These are phyloP conservation scores for Sebastolobus altivelis DNA, from an alignment of 2,797 vertebrate genomes.

Conservation along the genomic window DNA sequence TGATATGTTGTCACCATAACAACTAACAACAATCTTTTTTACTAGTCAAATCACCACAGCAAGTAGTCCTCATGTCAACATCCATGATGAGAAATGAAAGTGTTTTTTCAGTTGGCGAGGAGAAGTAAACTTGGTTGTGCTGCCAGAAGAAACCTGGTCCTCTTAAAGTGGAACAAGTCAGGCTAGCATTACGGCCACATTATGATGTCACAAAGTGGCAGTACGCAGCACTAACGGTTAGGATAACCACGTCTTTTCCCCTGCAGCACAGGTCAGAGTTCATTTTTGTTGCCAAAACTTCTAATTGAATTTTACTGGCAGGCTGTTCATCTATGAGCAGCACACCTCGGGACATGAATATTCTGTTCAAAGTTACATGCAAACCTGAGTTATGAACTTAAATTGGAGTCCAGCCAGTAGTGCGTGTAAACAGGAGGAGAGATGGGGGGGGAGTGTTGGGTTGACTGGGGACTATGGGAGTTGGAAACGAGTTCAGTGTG, in stretches of 20 bases:
- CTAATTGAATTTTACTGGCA: not conserved
- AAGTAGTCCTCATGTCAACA: no score
- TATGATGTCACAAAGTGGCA: not conserved
- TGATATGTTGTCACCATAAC: no score
- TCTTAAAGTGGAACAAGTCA: not conserved
- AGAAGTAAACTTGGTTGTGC: not conserved
- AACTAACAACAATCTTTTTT: no score
- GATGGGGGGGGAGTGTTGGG: not conserved
- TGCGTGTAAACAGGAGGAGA: not conserved
- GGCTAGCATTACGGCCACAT: not conserved
- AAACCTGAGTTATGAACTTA: not conserved
- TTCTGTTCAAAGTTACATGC: conserved; percentile 13
- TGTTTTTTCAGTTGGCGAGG: not conserved
- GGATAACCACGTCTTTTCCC: not conserved
- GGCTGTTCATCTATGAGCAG: not conserved
- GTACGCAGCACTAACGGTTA: no score
- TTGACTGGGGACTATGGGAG: conserved; percentile 24
- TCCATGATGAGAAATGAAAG: no score
- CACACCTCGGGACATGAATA: not conserved
- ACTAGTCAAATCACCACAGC: no score
- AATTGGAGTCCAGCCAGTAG: conserved; percentile 10
- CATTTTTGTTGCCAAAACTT: not conserved
- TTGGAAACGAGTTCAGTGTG: conserved; percentile 44
- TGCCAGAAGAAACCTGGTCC: not conserved
- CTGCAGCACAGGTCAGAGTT: not conserved